Conservation (phyloP, 2,888 invertebrate genomes). For the Nasonia oneida region DNA sequence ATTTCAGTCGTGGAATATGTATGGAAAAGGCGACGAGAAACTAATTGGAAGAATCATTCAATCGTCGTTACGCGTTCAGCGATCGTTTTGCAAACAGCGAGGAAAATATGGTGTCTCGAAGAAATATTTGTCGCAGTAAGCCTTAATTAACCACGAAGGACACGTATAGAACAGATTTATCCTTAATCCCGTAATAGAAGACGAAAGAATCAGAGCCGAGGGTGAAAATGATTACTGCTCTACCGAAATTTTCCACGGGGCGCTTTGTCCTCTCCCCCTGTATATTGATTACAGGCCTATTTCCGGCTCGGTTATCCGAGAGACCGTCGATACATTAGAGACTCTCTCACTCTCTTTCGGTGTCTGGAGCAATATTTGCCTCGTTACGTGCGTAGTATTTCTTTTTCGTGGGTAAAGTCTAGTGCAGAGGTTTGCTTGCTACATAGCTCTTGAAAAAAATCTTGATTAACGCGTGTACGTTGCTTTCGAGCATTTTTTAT, state of each 20-base stretch:
- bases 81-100: not conserved
- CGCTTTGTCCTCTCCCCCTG: not conserved
- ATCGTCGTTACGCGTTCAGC: not conserved
- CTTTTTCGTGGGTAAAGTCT: not conserved
- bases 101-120: not conserved
- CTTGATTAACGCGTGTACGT: not conserved
- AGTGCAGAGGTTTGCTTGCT: not conserved
- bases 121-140: not conserved
- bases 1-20: not conserved
- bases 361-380: not conserved
- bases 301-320: conserved; percentile 38
- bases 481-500: not conserved
- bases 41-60: not conserved
- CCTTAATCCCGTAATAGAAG: conserved; percentile 22
- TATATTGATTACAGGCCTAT: conserved; percentile 49
- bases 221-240: conserved; percentile 24
- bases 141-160: conserved; percentile 30
- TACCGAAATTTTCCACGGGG: not conserved
- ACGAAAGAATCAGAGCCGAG: conserved; percentile 20
- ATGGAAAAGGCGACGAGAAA: not conserved
- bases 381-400: not conserved
- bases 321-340: conserved; percentile 18
- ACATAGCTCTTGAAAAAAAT: not conserved
- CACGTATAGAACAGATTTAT: conserved; percentile 36
- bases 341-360: not conserved